Conservation (phyloP, 2,888 invertebrate species). For the Drosophila greeni region DNA sequence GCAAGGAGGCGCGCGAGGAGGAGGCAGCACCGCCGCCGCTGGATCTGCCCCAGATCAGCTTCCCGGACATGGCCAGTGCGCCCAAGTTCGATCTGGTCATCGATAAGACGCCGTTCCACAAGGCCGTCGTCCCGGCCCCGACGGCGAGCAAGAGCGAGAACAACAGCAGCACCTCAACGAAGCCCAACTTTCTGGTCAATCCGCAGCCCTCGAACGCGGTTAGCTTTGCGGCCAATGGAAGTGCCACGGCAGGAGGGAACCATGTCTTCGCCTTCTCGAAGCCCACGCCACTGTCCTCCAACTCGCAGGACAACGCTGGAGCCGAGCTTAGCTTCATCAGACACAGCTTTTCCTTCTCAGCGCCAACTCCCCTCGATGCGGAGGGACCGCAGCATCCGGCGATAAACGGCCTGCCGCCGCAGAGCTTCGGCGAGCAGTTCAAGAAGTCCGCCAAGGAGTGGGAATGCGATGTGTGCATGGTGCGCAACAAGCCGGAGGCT, state of each 20-base stretch:
- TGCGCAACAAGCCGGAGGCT: constrained; percentile 80
- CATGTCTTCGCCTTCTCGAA: constrained; percentile 11
- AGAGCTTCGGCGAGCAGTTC: constrained; percentile 67
- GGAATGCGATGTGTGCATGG: constrained; percentile 84
- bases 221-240: constrained; percentile 7
- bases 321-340: not conserved
- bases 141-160: not conserved
- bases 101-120: constrained; percentile 12
- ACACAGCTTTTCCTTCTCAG: constrained; percentile 7
- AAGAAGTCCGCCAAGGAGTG: constrained; percentile 82
- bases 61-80: constrained; percentile 75
- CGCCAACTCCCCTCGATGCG: not conserved
- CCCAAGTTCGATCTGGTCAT: constrained; percentile 77
- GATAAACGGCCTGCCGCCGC: constrained; percentile 4
- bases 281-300: constrained; percentile 3
- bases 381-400: not conserved
- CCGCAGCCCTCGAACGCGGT: not conserved
- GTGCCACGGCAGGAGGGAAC: not conserved
- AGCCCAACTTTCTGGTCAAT: constrained; percentile 37
- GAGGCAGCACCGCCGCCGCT: constrained; percentile 78
- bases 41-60: constrained; percentile 80
- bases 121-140: not conserved
- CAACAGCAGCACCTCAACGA: not conserved
- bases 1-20: constrained; percentile 63
- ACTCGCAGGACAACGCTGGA: not conserved